Evolutionary conservation across 2,113 vertebrate genomes (phyloP).

Genomic region (Setophaga kirtlandii): DNA sequence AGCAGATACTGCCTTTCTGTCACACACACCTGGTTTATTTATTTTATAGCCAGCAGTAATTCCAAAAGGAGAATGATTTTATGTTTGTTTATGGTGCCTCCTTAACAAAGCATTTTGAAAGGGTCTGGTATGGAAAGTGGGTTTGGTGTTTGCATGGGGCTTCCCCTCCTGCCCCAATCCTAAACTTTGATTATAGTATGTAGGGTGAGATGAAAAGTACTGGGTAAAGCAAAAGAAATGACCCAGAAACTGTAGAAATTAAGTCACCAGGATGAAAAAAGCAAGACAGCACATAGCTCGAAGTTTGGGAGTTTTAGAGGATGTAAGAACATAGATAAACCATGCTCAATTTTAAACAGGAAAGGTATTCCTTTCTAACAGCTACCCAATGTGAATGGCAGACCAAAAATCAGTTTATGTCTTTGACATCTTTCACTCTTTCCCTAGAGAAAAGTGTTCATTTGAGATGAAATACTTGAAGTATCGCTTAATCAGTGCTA

Average conservation of each 20-base stretch:
- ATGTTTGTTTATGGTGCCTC: neutral
- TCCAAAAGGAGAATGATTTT: neutral
- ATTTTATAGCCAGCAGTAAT: neutral
- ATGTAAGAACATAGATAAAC: neutral
- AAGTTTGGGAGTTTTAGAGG: neutral
- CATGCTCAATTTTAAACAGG: neutral
- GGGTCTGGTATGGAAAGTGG: neutral
- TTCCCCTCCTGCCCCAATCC: rapidly evolving
- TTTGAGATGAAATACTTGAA: neutral
- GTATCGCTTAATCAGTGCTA: neutral
- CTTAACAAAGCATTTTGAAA: neutral
- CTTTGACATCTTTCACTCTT: neutral
- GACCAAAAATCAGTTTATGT: neutral
- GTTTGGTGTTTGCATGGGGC: neutral
- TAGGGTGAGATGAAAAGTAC: neutral
- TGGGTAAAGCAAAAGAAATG: neutral
- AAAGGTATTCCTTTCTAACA: neutral
- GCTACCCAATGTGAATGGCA: neutral
- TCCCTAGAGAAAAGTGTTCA: neutral
- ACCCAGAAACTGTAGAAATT: neutral
- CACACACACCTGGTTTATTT: neutral
- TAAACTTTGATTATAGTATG: neutral
- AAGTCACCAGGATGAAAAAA: neutral
- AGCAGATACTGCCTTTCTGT: neutral
- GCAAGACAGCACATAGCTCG: neutral